phyloP scores from a whole-genome alignment of 2,113 vertebrate species.

The Desmodus rotundus region DNA sequence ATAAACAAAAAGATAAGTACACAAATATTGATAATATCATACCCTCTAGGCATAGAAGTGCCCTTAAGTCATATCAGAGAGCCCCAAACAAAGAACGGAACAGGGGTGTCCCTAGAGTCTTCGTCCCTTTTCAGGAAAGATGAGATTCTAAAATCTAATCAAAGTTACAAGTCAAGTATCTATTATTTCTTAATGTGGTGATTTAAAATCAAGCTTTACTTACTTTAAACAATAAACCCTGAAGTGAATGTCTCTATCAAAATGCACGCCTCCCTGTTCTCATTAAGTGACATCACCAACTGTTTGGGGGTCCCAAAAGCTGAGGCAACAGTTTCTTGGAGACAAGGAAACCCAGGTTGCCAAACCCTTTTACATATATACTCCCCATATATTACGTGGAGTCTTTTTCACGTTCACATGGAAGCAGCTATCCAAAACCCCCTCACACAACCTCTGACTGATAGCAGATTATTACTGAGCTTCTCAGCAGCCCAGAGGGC shows the following conservation, averaged over 20 bases:
- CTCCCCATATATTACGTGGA: not conserved
- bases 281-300: not conserved
- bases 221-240: constrained; percentile 15
- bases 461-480: not conserved
- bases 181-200: not conserved
- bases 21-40: not conserved
- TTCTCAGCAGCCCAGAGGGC: not conserved
- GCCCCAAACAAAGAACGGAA: not conserved
- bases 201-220: constrained; percentile 31
- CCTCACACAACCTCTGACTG: rapidly evolving
- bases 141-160: not conserved
- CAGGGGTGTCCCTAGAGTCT: not conserved
- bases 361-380: not conserved
- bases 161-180: not conserved
- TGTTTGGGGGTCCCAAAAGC: not conserved
- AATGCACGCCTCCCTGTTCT: not conserved
- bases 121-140: not conserved
- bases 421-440: not conserved
- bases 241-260: not conserved
- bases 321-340: not conserved
- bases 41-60: not conserved
- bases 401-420: not conserved
- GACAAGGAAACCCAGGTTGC: not conserved
- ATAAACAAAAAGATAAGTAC: not conserved
- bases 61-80: not conserved